Evolutionary conservation across 2,888 invertebrate genomes (phyloP).

Genomic region (Trisateles emortualis): DNA sequence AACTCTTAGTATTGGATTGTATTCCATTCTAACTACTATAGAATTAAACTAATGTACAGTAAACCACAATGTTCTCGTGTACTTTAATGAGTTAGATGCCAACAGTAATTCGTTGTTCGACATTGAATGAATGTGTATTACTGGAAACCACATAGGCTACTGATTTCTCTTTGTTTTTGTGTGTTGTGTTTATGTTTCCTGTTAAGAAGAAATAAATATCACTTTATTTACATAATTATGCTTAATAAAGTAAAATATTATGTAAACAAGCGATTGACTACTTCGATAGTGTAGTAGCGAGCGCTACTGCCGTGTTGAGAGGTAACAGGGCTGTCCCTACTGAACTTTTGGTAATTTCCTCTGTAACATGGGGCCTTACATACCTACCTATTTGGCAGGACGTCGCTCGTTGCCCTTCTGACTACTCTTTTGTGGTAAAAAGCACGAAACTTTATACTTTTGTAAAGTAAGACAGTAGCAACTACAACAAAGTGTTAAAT

Average conservation of each 20-base stretch:
- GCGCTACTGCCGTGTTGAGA: too few relatives aligned
- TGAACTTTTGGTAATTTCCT: too few relatives aligned
- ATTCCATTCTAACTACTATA: background rate
- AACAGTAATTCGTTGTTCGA: background rate
- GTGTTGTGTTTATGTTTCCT: background rate
- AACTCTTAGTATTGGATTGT: background rate
- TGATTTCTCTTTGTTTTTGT: background rate
- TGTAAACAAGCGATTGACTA: too few relatives aligned
- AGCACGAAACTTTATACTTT: too few relatives aligned
- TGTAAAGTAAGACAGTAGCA: too few relatives aligned
- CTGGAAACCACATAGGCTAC: background rate
- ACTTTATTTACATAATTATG: background rate
- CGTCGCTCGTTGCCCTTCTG: too few relatives aligned
- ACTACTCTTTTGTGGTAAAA: too few relatives aligned
- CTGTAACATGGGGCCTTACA: too few relatives aligned
- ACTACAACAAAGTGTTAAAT: too few relatives aligned
- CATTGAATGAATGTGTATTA: background rate
- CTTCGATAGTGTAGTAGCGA: too few relatives aligned
- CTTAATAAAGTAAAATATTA: background rate
- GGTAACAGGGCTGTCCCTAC: too few relatives aligned
- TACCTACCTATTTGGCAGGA: too few relatives aligned
- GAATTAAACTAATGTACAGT: slow-evolving; percentile 3
- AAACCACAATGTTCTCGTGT: slow-evolving; percentile 5
- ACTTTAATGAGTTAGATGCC: slow-evolving; percentile 8
- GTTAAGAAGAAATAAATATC: background rate